Conservation (phyloP, 1,140 invertebrate genomes). For the Bombus superbus region DNA sequence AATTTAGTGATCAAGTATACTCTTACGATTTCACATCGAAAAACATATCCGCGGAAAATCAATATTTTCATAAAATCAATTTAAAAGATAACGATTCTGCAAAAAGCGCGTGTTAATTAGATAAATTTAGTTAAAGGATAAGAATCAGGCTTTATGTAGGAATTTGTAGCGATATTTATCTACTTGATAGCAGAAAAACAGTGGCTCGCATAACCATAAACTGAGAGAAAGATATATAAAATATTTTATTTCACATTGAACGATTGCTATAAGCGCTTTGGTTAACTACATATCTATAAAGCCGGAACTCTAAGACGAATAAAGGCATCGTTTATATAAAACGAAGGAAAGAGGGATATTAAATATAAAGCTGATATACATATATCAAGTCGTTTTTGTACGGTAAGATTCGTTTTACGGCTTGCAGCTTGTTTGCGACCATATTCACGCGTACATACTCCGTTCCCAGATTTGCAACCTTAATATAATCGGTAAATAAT, state of each 20-base stretch:
- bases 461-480: conserved; percentile 21
- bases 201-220: conserved; percentile 15
- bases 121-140: conserved; percentile 18
- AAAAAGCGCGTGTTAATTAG: conserved; percentile 2
- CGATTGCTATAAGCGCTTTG: conserved; percentile 30
- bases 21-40: not conserved
- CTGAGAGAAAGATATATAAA: conserved; percentile 29
- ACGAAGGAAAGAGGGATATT: conserved; percentile 28
- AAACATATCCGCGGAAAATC: not conserved
- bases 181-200: not conserved
- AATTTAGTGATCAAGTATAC: too few relatives aligned
- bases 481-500: not conserved
- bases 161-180: conserved; percentile 32
- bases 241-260: conserved; percentile 45
- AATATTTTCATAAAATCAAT: not conserved
- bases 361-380: conserved; percentile 47
- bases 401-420: conserved; percentile 46
- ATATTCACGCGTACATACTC: not conserved
- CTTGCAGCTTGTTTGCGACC: conserved; percentile 9
- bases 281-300: conserved; percentile 37
- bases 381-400: conserved; percentile 43
- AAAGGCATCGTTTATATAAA: conserved; percentile 8
- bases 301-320: not conserved
- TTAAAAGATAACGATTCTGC: not conserved
- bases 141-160: conserved; percentile 4